Base-by-base conservation (phyloP, 2,113 vertebrate species). In the Labeo rohita region DNA sequence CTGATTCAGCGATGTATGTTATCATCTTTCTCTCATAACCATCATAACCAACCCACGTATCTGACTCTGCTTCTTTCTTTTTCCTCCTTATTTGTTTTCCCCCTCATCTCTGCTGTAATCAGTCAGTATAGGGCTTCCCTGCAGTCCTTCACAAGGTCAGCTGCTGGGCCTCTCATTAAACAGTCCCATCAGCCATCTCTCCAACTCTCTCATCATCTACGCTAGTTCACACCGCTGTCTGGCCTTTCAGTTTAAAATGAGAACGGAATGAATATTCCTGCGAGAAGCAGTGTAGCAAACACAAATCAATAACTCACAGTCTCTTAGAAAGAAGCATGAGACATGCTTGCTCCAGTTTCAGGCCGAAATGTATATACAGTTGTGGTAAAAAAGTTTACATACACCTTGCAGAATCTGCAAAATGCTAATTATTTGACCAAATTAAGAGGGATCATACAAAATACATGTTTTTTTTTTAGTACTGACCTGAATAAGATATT, bases 111-210 rank as follows among this genome's bases (percentile, higher is more conserved):
- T 87, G 61, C 45, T 84, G 34, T 74, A 84, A 59, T 79, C 74
- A 59, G 79, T 78, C n/a, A 66, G 59, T 74, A 77, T 52, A 79
- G 73, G 52, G 74, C 77, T 84, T 86, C 84, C 75, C 87, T 75
- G 61, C 81, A 82, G 86, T 83, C 86, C 82, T 82, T 87, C 72
- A 88, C 83, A 90, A 90, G 89, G 85, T 59, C 78, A 88, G 82
- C 36, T 39, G 50, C 65, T 88, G 77, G 63, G 13, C 61, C 70
- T 72, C 81, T 86, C 77, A 88, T 84, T 86, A 87, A 90, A 77
- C 85, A 88, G 86, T 82, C 78, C 75, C 74, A 88, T 85, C 77
- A 79, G 80, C 84, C 45, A 50, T 65, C 78, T 80, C 63, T 82
- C 61, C 21, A 68, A 68, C 63, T 39, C 13, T 82, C 80, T 68